Evolutionary conservation across 2,113 vertebrate genomes (phyloP).

Genomic region (Isurus oxyrinchus): DNA sequence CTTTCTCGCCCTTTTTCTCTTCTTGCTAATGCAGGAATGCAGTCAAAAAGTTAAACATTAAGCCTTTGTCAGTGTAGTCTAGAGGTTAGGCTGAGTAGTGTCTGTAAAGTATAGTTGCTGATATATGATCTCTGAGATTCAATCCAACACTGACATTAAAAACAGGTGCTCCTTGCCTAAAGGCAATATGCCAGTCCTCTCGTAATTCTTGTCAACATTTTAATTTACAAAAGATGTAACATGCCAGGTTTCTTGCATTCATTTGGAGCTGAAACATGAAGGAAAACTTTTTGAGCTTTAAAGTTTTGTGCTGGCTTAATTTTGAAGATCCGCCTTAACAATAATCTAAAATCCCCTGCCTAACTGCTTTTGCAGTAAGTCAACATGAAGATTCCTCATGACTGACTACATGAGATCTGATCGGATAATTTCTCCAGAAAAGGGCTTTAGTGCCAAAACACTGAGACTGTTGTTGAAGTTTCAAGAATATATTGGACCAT

Average conservation of each 20-base stretch:
- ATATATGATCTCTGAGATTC: slow-evolving; percentile 38
- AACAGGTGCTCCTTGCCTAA: slow-evolving; percentile 35
- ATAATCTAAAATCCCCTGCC: not conserved
- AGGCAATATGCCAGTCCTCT: slow-evolving; percentile 35
- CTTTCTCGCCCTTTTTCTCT: not conserved
- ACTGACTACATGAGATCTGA: slow-evolving; percentile 34
- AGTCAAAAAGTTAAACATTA: slow-evolving; percentile 37
- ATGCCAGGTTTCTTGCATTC: slow-evolving; percentile 32
- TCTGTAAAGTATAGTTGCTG: slow-evolving; percentile 34
- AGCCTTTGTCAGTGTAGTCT: slow-evolving; percentile 36
- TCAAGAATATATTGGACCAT: slow-evolving; percentile 35
- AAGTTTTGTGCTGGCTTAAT: not conserved
- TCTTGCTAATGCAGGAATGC: slow-evolving; percentile 34
- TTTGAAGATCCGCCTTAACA: not conserved
- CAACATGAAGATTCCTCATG: slow-evolving; percentile 34
- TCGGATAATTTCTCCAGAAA: slow-evolving; percentile 33
- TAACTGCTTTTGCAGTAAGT: not conserved
- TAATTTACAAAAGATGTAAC: slow-evolving; percentile 37
- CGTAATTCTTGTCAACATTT: slow-evolving; percentile 38
- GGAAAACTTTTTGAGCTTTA: not conserved
- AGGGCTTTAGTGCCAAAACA: slow-evolving; percentile 28
- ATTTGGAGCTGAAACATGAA: slow-evolving; percentile 1
- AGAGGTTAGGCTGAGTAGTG: slow-evolving; percentile 30
- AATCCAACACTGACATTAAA: slow-evolving; percentile 37
- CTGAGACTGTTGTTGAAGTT: slow-evolving; percentile 33